Base-by-base conservation (phyloP, 2,888 invertebrate genomes). In the Morpho helenor region DNA sequence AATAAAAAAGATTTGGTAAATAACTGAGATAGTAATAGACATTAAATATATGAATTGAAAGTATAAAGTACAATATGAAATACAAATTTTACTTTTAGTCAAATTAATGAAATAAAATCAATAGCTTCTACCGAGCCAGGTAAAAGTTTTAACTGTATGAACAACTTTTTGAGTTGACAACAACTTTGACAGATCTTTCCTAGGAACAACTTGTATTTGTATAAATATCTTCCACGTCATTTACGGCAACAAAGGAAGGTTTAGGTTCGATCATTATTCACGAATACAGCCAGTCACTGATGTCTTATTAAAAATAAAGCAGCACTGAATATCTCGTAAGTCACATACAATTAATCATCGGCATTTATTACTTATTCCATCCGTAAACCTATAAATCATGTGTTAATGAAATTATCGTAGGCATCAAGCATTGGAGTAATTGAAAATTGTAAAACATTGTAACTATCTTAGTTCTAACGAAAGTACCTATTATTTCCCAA, bases 241-340 rank as follows among this genome's bases (percentile, higher is more conserved):
- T 65, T 63, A 52, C 59, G 45, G 50, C 49, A 44, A 49, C 49
- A 44, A 56, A 49, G 52, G 50, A 59, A 58, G 51, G 62, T 59
- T 64, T 61, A 64, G 49, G 49, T 43, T 55, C 49, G 54, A 55
- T 55, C 55, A 66, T 66, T 59, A 65, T 61, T 60, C 55, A 64
- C 54, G 57, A 62, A 59, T 64, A 57, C 57, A 46, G 66, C 66
- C 55, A 66, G 66, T 66, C 66, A 66, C 55, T 64, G 62, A 66
- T 66, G 61, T 66, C 66, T 65, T 66, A 66, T 66, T 66, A 66
- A 61, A 61, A 61, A 62, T 58, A 64, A 47, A 59, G 55, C 56
- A 53, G 51, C 54, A 53, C 54, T 59, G 53, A 60, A 56, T 44
- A 62, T 60, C 55, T 59, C 58, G 56, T 62, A 58, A 52, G 55